Evolutionary conservation across 2,113 vertebrate species (phyloP).

Genomic region (Rafetus swinhoei): DNA sequence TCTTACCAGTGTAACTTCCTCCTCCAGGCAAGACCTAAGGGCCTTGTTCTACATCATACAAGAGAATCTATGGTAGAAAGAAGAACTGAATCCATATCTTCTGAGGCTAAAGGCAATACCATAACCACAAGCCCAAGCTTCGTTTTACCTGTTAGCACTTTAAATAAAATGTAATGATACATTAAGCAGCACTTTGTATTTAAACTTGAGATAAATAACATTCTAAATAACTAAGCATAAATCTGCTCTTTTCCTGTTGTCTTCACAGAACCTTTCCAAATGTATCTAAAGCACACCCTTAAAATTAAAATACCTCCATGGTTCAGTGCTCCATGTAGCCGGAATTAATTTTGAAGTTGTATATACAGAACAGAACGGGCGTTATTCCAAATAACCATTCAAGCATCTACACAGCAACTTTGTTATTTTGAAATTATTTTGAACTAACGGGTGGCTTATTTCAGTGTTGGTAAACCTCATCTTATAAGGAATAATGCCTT

Average conservation of each 20-base stretch:
- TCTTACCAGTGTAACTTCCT: neutral
- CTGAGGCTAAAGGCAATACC: neutral
- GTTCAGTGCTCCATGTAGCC: neutral
- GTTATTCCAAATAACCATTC: no score
- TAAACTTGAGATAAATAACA: slow-evolving; percentile 34
- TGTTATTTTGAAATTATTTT: no score
- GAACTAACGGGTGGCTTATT: no score
- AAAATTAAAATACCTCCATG: slow-evolving; percentile 30
- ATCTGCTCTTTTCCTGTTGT: slow-evolving; percentile 3
- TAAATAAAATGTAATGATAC: neutral
- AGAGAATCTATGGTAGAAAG: neutral
- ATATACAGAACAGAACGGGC: neutral
- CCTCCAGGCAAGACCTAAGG: neutral
- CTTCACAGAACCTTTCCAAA: neutral
- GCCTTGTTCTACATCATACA: neutral
- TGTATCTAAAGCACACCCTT: neutral
- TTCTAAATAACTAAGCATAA: slow-evolving; percentile 5
- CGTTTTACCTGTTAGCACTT: neutral
- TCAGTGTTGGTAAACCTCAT: no score
- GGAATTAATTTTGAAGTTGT: neutral
- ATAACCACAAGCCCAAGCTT: neutral
- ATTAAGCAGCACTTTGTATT: neutral
- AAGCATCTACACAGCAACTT: no score
- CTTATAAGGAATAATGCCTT: no score
- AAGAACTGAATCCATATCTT: neutral